phyloP scores from a whole-genome alignment of 2,888 invertebrate genomes.

The Pachliopta kotzebuea region DNA sequence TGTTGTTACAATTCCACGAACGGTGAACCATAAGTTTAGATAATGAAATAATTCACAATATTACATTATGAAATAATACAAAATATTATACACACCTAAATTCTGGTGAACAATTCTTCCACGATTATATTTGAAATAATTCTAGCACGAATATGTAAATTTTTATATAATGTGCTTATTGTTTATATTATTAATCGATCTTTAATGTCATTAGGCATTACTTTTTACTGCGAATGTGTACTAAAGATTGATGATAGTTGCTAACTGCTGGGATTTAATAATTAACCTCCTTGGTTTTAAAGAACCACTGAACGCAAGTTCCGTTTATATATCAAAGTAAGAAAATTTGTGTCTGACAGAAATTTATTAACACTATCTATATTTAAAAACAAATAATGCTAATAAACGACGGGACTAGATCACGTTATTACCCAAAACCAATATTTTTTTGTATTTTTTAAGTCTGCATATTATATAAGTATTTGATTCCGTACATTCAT shows the following conservation, averaged over 20 bases:
- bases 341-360: neutral
- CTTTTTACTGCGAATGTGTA: conserved; percentile 25
- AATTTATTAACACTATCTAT: too few relatives aligned
- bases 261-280: conserved; percentile 8
- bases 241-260: conserved; percentile 16
- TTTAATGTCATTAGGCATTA: conserved; percentile 26
- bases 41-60: neutral
- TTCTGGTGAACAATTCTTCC: neutral
- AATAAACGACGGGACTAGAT: too few relatives aligned
- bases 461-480: conserved; percentile 32
- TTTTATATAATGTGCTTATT: conserved; percentile 25
- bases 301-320: neutral
- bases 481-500: conserved; percentile 40
- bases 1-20: conserved; percentile 22
- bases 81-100: too few relatives aligned
- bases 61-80: neutral
- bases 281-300: conserved; percentile 8
- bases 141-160: conserved; percentile 15
- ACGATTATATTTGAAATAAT: conserved; percentile 14
- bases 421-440: too few relatives aligned
- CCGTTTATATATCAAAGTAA: too few relatives aligned
- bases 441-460: neutral
- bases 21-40: neutral
- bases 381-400: too few relatives aligned
- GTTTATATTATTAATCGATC: conserved; percentile 28